Conservation (phyloP, 2,888 invertebrate species). For the Caenorhabditis parvicauda region DNA sequence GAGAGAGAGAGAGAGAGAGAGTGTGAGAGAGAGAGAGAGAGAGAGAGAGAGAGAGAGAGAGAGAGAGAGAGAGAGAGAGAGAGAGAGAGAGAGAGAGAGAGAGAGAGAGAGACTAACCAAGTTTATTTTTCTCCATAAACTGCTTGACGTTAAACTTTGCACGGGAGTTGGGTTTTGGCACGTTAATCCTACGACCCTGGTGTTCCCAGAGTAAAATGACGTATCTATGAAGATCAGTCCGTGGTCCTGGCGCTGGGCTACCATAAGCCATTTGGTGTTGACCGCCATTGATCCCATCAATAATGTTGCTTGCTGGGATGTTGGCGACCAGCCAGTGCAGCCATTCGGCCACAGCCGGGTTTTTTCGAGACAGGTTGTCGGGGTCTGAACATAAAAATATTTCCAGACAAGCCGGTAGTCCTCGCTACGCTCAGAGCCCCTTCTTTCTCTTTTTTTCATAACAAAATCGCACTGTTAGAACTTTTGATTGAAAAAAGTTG, state of each 20-base stretch:
- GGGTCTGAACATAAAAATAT: slow-evolving; percentile 50
- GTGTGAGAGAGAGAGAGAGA: no score
- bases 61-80: no score
- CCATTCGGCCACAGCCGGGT: slow-evolving; percentile 63
- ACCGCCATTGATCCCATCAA: slow-evolving; percentile 62
- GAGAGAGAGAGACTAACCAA: slow-evolving; percentile 38
- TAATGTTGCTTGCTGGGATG: slow-evolving; percentile 61
- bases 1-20: no score
- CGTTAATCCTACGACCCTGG: slow-evolving; percentile 47
- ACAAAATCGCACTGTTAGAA: no score
- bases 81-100: no score
- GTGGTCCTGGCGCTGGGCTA: slow-evolving; percentile 60
- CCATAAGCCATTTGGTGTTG: slow-evolving; percentile 62
- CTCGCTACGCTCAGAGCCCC: not conserved
- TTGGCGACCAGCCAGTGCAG: slow-evolving; percentile 62
- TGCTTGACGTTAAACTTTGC: slow-evolving; percentile 61
- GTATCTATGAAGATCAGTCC: slow-evolving; percentile 62
- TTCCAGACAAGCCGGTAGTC: no score
- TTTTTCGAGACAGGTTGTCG: slow-evolving; percentile 62
- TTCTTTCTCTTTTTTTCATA: not conserved
- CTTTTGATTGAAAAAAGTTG: no score
- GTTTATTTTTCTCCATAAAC: slow-evolving; percentile 62
- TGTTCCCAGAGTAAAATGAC: slow-evolving; percentile 62
- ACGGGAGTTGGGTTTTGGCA: slow-evolving; percentile 53
- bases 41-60: no score